Percentiles rank a stretch among this genome's conserved stretches.
phyloP scores from a whole-genome alignment of 2,888 invertebrate genomes.

The Sisyra nigra region DNA sequence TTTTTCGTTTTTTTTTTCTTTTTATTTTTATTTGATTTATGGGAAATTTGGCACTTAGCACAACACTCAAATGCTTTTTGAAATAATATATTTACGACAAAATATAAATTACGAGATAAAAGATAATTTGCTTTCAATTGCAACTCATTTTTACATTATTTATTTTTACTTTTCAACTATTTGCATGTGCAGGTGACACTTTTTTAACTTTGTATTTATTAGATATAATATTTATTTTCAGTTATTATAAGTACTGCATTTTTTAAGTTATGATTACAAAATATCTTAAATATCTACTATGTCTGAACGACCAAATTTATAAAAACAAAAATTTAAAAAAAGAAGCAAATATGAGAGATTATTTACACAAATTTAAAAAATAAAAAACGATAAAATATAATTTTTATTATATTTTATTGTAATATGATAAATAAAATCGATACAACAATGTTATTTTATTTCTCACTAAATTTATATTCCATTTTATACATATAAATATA shows the following conservation, averaged over 20 bases:
- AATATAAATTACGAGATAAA: neutral
- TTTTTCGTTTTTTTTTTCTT: constrained; percentile 2
- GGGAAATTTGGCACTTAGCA: constrained; percentile 8
- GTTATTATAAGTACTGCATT: neutral
- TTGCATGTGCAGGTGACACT: neutral
- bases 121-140: neutral
- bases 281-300: neutral
- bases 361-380: too few species aligned
- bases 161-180: neutral
- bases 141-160: neutral
- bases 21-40: constrained; percentile 2
- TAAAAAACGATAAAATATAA: too few species aligned
- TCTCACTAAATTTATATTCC: neutral
- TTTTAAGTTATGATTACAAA: neutral
- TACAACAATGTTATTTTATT: neutral
- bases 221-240: neutral
- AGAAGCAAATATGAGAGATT: constrained; percentile 5
- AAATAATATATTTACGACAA: constrained; percentile 2
- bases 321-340: neutral
- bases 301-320: neutral
- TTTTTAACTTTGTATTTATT: too few species aligned
- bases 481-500: too few species aligned
- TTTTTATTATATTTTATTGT: too few species aligned
- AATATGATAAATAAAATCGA: too few species aligned
- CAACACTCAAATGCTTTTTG: constrained; percentile 7